These are phyloP conservation scores for Periphyllus acericola DNA, from an alignment of 2,888 invertebrate genomes.

Conservation along the genomic window DNA sequence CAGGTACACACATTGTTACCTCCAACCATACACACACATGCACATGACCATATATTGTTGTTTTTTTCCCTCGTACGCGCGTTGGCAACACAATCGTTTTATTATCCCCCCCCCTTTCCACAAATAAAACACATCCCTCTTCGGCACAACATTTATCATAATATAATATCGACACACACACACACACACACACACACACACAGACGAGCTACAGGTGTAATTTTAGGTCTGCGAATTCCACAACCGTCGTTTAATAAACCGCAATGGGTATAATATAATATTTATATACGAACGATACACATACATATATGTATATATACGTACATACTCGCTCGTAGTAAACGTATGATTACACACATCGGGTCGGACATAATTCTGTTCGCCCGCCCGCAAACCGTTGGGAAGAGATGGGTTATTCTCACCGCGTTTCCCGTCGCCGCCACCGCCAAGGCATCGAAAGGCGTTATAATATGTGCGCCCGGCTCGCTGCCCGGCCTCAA, in stretches of 20 bases:
- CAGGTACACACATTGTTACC: background rate
- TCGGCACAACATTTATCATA: background rate
- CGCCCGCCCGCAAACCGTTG: background rate
- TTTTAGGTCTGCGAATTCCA: slow-evolving; percentile 39
- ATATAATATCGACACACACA: background rate
- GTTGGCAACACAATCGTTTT: slow-evolving; percentile 25
- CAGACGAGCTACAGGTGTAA: background rate
- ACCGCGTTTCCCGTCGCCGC: slow-evolving; percentile 2
- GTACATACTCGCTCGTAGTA: background rate
- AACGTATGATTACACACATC: slow-evolving; percentile 16
- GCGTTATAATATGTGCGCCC: background rate
- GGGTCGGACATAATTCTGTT: background rate
- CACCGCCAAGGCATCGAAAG: background rate
- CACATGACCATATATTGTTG: background rate
- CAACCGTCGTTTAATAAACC: slow-evolving; percentile 24
- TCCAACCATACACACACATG: background rate
- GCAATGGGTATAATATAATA: background rate
- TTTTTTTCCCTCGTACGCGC: background rate
- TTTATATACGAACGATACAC: background rate
- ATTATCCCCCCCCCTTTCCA: background rate
- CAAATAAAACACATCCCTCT: slow-evolving; percentile 11
- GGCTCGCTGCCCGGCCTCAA: background rate
- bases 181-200: background rate
- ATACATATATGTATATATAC: no score
- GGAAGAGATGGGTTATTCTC: background rate